These are phyloP conservation scores for Lophotis ruficrista DNA, from an alignment of 2,113 vertebrate genomes.

Conservation along the genomic window DNA sequence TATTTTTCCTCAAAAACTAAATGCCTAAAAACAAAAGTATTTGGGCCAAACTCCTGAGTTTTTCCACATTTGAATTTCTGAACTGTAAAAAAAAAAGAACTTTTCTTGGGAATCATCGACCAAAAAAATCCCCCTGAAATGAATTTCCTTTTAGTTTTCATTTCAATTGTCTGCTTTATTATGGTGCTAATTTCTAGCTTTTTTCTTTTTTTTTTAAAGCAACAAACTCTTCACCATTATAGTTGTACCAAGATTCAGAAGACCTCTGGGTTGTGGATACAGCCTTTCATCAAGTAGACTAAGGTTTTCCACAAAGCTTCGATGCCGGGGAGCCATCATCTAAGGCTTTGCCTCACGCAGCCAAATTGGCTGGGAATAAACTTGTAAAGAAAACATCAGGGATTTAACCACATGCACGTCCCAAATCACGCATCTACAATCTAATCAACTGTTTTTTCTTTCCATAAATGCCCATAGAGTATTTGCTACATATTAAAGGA, in stretches of 20 bases:
- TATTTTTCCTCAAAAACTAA: conserved; percentile 42
- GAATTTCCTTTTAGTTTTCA: conserved; percentile 25
- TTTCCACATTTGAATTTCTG: conserved; percentile 21
- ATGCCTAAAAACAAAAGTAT: conserved; percentile 4
- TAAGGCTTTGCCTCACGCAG: neutral
- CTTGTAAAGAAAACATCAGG: conserved; percentile 18
- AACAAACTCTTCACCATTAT: neutral
- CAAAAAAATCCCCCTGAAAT: neutral
- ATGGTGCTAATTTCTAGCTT: neutral
- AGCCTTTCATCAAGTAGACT: conserved; percentile 13
- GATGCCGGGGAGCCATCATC: neutral
- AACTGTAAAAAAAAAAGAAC: neutral
- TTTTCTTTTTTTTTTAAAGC: neutral
- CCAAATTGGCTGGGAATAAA: conserved; percentile 32
- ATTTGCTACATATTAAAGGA: neutral
- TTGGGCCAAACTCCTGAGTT: neutral
- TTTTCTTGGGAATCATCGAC: conserved; percentile 10
- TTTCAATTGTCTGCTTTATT: conserved; percentile 9
- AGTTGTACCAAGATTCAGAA: neutral
- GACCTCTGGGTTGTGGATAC: conserved; percentile 12
- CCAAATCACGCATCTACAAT: neutral
- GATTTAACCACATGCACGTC: neutral
- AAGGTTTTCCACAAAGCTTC: conserved; percentile 33
- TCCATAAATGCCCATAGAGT: conserved; percentile 17
- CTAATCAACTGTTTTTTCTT: neutral